Evolutionary conservation across 2,888 invertebrate genomes (phyloP).

Genomic region (Agonopterix alstromeriana): DNA sequence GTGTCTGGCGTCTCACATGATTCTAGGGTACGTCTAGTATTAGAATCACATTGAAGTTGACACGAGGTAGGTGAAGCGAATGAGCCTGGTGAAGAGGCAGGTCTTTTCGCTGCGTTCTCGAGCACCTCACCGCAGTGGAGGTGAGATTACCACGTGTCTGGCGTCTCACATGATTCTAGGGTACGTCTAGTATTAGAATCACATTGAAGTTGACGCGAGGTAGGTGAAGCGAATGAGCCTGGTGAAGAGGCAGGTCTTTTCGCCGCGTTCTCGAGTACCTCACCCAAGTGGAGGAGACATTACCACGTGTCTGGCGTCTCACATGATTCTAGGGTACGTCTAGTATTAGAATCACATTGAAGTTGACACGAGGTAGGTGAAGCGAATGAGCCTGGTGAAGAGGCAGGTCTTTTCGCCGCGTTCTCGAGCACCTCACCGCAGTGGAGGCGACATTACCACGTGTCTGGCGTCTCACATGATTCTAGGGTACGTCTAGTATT

Average conservation of each 20-base stretch:
- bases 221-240: constrained; percentile 44
- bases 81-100: constrained; percentile 49
- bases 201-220: constrained; percentile 74
- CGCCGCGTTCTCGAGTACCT: constrained; percentile 67
- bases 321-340: constrained; percentile 46
- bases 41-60: constrained; percentile 75
- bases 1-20: constrained; percentile 46
- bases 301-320: constrained; percentile 46
- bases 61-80: constrained; percentile 52
- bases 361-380: constrained; percentile 69
- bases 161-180: constrained; percentile 47
- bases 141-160: constrained; percentile 51
- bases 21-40: constrained; percentile 37
- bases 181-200: constrained; percentile 44
- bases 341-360: constrained; percentile 70
- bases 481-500: constrained; percentile 38
- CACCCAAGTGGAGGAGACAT: constrained; percentile 64
- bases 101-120: constrained; percentile 65
- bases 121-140: constrained; percentile 69
- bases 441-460: constrained; percentile 58
- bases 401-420: constrained; percentile 62
- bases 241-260: constrained; percentile 56
- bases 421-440: constrained; percentile 69
- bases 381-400: constrained; percentile 37
- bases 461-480: constrained; percentile 44